Evolutionary conservation across 2,113 vertebrate genomes (phyloP).

Genomic region (Microtus ochrogaster): DNA sequence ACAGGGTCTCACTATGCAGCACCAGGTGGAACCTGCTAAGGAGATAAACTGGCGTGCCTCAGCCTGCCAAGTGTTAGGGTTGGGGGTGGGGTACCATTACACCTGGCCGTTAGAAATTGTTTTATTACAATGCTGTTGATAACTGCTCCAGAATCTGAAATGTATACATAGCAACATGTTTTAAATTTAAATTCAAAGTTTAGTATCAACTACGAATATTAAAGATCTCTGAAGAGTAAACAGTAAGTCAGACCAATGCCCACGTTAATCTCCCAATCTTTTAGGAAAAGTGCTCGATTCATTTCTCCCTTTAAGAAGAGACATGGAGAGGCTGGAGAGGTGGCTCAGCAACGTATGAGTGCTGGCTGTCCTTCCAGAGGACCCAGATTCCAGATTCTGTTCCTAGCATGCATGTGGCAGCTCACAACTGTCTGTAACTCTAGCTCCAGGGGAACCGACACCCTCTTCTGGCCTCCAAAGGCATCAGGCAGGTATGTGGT

Average conservation of each 20-base stretch:
- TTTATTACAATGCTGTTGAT: neutral
- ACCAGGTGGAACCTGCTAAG: neutral
- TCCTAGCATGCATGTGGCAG: neutral
- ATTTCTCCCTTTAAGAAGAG: neutral
- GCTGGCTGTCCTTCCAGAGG: neutral
- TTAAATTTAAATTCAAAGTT: neutral
- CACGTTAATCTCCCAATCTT: neutral
- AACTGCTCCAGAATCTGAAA: conserved; percentile 38
- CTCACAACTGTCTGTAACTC: neutral
- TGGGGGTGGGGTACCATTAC: too few species aligned
- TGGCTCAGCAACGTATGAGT: neutral
- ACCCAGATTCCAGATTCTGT: neutral
- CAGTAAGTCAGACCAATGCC: neutral
- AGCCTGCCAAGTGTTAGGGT: neutral
- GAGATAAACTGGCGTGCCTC: neutral
- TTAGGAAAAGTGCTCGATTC: neutral
- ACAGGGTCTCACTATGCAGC: neutral
- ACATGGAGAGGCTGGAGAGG: too few species aligned
- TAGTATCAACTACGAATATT: neutral
- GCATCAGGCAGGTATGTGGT: neutral
- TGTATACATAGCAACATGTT: neutral
- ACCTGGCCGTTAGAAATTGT: neutral
- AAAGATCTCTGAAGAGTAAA: neutral
- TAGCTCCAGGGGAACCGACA: neutral
- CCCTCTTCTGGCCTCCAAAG: neutral